Evolutionary conservation across 1,140 invertebrate genomes (phyloP), one percentile per base, ranked within the genome.

Genomic region (Heterodera carotae): DNA sequence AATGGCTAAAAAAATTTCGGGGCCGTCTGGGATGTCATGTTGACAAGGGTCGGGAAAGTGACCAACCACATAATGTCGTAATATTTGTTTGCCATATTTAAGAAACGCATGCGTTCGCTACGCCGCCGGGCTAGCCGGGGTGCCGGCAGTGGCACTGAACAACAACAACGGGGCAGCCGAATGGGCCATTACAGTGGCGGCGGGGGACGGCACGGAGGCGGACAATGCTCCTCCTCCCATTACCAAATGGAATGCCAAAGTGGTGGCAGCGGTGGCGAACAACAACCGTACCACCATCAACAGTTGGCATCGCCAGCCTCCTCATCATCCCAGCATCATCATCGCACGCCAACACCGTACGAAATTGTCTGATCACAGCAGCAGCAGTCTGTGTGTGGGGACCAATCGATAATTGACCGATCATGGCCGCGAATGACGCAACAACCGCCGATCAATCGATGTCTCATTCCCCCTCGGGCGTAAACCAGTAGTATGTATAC

Each of bases 121-220:
- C 56, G 86, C 27, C 64, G 84, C 1, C 43, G 84, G 60, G 71
- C 82, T 25, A 88, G 86, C 62, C 75, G 83, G n/a, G n/a, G n/a
- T 59, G 75, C 83, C 8, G 84, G 80, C 43, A 87, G 85, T 60
- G 86, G 85, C 18, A 85, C 80, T n/a, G 84, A 85, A 33, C 73
- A 69, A 22, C 15, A 33, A 4, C 27, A 72, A 34, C 1, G 7
- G 22, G 48, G 12, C 15, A 56, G 12, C 48, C 15, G 48, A 22
- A 56, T 22, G 48, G 48, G 15, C 12, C 48, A 56, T 56, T 56
- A 56, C 48, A 56, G 48, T 18, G 48, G 36, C 29, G 69, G 56
- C 10, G 68, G 31, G 39, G 29, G 56, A 25, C 27, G 62, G 60
- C 60, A 27, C 31, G 4, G 33, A 27, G 33, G 74, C 27, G 31